phyloP scores from a whole-genome alignment of 1,140 invertebrate species.

The Rhopalosiphum maidis region DNA sequence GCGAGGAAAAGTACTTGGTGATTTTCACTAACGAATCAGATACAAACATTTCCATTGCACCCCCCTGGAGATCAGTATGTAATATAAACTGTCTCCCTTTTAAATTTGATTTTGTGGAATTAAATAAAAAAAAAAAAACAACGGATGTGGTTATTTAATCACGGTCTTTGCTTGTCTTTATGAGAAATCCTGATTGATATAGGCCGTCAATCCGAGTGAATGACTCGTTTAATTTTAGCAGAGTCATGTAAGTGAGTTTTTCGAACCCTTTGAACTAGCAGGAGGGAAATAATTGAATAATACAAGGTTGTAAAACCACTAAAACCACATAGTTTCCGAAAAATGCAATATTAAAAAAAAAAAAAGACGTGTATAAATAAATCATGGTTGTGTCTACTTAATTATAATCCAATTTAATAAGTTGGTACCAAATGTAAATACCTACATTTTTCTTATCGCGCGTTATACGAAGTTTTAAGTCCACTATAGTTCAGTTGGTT shows the following conservation, averaged over 20 bases:
- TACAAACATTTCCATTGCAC: neutral
- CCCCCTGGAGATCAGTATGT: neutral
- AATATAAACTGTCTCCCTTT: neutral
- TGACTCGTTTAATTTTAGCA: neutral
- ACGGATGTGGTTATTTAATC: constrained; percentile 24
- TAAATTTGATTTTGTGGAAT: constrained; percentile 21
- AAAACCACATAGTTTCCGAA: neutral
- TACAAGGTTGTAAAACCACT: neutral
- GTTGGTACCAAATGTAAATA: neutral
- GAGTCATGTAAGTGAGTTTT: neutral
- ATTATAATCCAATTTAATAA: neutral
- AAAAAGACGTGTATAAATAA: neutral
- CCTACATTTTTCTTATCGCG: neutral
- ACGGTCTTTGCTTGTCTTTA: neutral
- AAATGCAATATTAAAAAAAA: neutral
- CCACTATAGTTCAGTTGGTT: no score
- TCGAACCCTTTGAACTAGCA: neutral
- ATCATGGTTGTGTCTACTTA: neutral
- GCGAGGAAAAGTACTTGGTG: neutral
- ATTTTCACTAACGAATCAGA: constrained; percentile 10
- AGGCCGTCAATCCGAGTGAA: neutral
- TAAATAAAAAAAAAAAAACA: neutral
- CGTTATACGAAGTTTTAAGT: no score
- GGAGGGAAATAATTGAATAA: constrained; percentile 16
- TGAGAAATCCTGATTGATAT: constrained; percentile 23